phyloP scores from a whole-genome alignment of 1,140 invertebrate genomes.

The Leptopilina boulardi region DNA sequence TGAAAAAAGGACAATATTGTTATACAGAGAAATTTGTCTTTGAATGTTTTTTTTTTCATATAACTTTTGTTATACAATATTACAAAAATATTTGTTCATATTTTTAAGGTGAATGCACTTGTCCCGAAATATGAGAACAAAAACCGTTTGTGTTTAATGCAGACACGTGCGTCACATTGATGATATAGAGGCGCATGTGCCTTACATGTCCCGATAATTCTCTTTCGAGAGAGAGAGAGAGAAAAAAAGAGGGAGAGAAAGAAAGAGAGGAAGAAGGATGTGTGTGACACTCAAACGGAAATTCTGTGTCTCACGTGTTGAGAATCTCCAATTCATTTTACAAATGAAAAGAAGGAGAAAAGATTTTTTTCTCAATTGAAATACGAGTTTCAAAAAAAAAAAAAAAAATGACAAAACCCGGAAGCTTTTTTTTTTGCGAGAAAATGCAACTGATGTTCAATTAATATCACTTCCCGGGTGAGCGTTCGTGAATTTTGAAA shows the following conservation, averaged over 20 bases:
- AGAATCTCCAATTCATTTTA: conserved; percentile 10
- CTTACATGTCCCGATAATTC: not conserved
- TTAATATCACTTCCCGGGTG: not conserved
- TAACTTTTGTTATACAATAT: too few relatives aligned
- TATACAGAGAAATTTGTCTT: not conserved
- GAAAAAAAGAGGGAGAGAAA: too few relatives aligned
- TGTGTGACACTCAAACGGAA: conserved; percentile 15
- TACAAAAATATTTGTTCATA: not conserved
- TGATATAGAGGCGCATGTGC: not conserved
- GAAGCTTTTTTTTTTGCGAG: not conserved
- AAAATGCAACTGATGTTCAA: not conserved
- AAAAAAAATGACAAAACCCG: too few relatives aligned
- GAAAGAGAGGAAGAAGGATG: conserved; percentile 28
- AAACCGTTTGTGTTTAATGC: not conserved
- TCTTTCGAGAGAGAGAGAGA: too few relatives aligned
- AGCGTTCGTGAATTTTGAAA: conserved; percentile 6
- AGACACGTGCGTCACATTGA: conserved; percentile 3
- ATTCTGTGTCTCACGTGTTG: conserved; percentile 12
- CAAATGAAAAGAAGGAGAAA: not conserved
- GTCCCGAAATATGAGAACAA: conserved; percentile 21
- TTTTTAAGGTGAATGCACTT: conserved; percentile 15
- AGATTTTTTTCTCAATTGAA: conserved; percentile 17
- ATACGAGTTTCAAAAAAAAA: not conserved
- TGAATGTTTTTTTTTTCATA: too few relatives aligned
- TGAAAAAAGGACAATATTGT: not conserved